Evolutionary conservation across 2,113 vertebrate genomes (phyloP).

Genomic region (Parotia lawesii): DNA sequence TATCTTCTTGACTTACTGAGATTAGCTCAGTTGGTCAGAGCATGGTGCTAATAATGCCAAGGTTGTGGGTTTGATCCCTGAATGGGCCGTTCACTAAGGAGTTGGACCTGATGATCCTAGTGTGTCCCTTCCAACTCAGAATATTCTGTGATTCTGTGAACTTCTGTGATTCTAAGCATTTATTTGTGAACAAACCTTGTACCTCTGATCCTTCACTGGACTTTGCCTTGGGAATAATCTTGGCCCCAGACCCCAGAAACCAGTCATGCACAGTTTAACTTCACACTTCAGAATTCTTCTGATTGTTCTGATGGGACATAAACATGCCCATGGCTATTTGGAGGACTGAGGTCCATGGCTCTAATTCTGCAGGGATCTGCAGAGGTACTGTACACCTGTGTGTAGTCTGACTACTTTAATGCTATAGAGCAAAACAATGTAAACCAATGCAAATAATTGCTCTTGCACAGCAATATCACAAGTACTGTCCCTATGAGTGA

Average conservation of each 20-base stretch:
- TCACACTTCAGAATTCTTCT: not conserved
- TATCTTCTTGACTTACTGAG: not conserved
- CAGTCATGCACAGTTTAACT: not conserved
- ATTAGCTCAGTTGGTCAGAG: not conserved
- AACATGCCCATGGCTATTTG: not conserved
- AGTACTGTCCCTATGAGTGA: not conserved
- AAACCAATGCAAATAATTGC: slow-evolving; percentile 20
- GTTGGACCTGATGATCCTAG: not conserved
- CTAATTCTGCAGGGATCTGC: not conserved
- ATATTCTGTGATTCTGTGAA: not conserved
- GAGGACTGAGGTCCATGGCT: not conserved
- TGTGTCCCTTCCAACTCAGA: not conserved
- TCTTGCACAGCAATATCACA: not conserved
- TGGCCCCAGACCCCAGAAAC: not conserved
- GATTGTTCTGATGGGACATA: not conserved
- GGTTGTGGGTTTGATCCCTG: not conserved
- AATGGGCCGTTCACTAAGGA: not conserved
- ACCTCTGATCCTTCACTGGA: not conserved
- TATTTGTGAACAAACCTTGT: not conserved
- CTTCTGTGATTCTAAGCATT: not conserved
- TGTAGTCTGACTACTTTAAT: not conserved
- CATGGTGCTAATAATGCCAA: not conserved
- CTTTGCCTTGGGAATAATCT: not conserved
- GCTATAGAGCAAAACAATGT: not conserved
- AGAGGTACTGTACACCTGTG: not conserved